Conservation (phyloP, 2,797 vertebrate genomes). For the Cephalopachus bancanus region DNA sequence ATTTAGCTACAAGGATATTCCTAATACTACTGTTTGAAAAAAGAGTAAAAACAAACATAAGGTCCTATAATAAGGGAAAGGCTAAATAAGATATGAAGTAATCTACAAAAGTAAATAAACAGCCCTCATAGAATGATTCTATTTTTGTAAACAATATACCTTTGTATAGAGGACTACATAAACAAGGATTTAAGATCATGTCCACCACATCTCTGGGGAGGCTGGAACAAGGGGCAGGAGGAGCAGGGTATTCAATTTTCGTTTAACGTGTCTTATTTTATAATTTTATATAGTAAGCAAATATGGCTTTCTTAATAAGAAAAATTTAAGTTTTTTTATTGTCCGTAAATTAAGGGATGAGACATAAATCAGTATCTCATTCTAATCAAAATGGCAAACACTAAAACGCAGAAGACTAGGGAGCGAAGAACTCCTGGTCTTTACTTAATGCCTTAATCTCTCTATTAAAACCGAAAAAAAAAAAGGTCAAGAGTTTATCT, state of each 20-base stretch:
- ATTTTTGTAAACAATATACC: neutral
- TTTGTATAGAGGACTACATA: neutral
- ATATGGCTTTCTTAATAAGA: conserved; percentile 1
- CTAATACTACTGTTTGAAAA: neutral
- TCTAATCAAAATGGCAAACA: conserved; percentile 3
- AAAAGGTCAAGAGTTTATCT: neutral
- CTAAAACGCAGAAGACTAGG: neutral
- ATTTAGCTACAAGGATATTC: neutral
- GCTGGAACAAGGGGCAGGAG: neutral
- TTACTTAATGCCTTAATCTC: neutral
- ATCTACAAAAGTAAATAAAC: neutral
- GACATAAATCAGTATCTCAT: neutral
- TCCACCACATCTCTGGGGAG: neutral
- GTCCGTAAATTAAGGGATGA: neutral
- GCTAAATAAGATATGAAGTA: conserved; percentile 1
- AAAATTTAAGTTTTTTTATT: neutral
- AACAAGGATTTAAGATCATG: neutral
- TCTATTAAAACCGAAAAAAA: neutral
- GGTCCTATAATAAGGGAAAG: neutral
- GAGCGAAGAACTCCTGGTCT: neutral
- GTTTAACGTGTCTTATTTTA: neutral
- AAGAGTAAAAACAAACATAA: conserved; percentile 18
- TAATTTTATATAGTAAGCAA: conserved; percentile 28
- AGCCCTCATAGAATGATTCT: neutral
- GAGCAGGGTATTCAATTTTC: neutral